phyloP scores from a whole-genome alignment of 2,888 invertebrate species.

The Gisinianus flammeolus region DNA sequence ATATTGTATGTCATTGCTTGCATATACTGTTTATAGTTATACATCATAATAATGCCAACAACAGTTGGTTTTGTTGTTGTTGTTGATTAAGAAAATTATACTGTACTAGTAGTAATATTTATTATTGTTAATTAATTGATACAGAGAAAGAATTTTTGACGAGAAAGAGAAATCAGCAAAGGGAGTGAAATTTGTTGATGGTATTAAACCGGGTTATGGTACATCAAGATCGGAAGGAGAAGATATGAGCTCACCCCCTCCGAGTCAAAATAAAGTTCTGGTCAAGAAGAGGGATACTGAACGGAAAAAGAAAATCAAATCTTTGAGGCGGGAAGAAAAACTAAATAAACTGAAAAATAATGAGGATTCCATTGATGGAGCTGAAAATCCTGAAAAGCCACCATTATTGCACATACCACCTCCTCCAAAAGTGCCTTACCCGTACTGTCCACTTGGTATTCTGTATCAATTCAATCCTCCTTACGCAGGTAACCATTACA shows the following conservation, averaged over 20 bases:
- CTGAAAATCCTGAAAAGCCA: constrained; percentile 24
- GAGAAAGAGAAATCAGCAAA: constrained; percentile 25
- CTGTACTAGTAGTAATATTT: background rate
- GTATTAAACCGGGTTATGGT: constrained; percentile 66
- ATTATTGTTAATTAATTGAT: background rate
- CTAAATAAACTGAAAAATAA: constrained; percentile 62
- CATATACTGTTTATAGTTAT: no score
- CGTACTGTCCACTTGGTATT: constrained; percentile 57
- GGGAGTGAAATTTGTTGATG: constrained; percentile 69
- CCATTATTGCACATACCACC: no score
- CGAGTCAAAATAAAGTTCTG: constrained; percentile 10
- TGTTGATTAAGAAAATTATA: background rate
- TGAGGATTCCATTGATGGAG: background rate
- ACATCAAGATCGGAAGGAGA: constrained; percentile 63
- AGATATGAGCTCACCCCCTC: constrained; percentile 69
- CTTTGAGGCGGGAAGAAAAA: constrained; percentile 63
- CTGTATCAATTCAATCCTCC: constrained; percentile 58
- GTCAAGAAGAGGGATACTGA: constrained; percentile 41
- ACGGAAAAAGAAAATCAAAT: constrained; percentile 35
- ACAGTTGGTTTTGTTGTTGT: no score
- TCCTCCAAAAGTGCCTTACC: constrained; percentile 55
- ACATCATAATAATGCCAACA: no score
- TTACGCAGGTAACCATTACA: constrained; percentile 54
- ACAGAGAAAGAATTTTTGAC: constrained; percentile 14
- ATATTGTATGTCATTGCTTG: no score